A percentile compares a stretch with the other conserved stretches of the same genome.
Evolutionary conservation across 2,113 vertebrate species (phyloP).

Genomic region (Procavia capensis): DNA sequence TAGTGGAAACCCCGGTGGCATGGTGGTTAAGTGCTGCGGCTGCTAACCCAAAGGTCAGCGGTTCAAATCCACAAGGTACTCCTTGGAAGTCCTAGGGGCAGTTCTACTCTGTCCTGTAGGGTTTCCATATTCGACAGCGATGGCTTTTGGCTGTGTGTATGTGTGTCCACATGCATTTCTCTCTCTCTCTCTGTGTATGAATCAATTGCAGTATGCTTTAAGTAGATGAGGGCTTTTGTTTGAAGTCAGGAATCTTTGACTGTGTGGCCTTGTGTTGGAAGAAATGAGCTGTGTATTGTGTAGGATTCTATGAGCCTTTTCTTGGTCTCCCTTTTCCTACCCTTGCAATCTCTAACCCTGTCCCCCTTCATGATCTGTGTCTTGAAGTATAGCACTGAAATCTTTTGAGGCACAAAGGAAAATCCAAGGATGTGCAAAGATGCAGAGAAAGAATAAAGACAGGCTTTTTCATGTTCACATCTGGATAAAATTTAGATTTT

Average conservation of each 20-base stretch:
- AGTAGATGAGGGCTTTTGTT: not conserved
- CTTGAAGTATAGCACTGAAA: not conserved
- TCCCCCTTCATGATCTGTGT: not conserved
- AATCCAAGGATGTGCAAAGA: not conserved
- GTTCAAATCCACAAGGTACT: too few species aligned
- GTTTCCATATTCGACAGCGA: too few species aligned
- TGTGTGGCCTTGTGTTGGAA: not conserved
- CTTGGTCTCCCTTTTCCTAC: not conserved
- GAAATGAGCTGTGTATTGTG: not conserved
- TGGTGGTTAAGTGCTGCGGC: too few species aligned
- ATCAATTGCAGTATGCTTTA: not conserved
- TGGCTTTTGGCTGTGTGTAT: not conserved
- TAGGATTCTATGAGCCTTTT: not conserved
- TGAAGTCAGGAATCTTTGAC: not conserved
- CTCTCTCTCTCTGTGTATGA: accelerated
- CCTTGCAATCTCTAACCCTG: too few species aligned
- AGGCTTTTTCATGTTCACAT: constrained; percentile 38
- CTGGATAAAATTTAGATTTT: constrained; percentile 64
- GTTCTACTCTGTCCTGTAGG: too few species aligned
- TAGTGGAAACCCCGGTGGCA: too few species aligned
- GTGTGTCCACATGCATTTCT: not conserved
- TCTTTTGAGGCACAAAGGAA: constrained; percentile 12
- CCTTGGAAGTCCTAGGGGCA: too few species aligned
- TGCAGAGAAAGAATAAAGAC: constrained; percentile 23
- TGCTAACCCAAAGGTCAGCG: too few species aligned